These are phyloP conservation scores for Hyles vespertilio DNA, from an alignment of 1,140 invertebrate species.

Conservation along the genomic window DNA sequence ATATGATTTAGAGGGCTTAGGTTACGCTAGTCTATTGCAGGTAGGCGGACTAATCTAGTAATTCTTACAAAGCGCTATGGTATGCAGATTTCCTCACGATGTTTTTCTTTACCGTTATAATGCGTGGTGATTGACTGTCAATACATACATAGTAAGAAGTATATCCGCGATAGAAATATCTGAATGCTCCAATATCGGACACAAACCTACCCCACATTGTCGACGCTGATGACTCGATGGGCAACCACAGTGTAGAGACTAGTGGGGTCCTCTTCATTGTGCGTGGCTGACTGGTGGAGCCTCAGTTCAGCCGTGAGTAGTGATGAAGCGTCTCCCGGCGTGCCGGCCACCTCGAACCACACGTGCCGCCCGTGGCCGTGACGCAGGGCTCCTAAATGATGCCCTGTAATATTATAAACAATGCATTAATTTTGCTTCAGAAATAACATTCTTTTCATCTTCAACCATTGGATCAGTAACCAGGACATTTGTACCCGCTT, in stretches of 20 bases:
- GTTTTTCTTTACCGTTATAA: too few species aligned
- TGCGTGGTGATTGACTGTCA: too few species aligned
- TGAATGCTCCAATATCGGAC: too few species aligned
- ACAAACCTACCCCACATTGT: constrained; percentile 73
- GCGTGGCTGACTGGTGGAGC: constrained; percentile 81
- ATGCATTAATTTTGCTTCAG: not conserved
- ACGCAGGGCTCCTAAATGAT: constrained; percentile 81
- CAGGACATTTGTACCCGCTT: too few species aligned
- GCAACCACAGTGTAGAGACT: constrained; percentile 75
- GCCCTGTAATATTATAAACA: constrained; percentile 40
- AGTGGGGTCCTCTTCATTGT: constrained; percentile 49
- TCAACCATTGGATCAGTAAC: too few species aligned
- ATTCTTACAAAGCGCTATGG: too few species aligned
- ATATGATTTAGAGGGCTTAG: too few species aligned
- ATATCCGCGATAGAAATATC: too few species aligned
- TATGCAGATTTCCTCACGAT: too few species aligned
- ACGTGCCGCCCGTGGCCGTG: constrained; percentile 90
- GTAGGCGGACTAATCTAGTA: too few species aligned
- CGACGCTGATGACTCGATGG: constrained; percentile 77
- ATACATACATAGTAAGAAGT: too few species aligned
- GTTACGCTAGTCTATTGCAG: too few species aligned
- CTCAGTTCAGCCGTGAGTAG: constrained; percentile 88
- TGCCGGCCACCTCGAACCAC: constrained; percentile 94
- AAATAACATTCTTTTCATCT: not conserved
- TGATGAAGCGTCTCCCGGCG: constrained; percentile 85